Evolutionary conservation across 30 jellyfish, hydroid and myxozoan species (phyloP).

Genomic region (Aurelia aurita): DNA sequence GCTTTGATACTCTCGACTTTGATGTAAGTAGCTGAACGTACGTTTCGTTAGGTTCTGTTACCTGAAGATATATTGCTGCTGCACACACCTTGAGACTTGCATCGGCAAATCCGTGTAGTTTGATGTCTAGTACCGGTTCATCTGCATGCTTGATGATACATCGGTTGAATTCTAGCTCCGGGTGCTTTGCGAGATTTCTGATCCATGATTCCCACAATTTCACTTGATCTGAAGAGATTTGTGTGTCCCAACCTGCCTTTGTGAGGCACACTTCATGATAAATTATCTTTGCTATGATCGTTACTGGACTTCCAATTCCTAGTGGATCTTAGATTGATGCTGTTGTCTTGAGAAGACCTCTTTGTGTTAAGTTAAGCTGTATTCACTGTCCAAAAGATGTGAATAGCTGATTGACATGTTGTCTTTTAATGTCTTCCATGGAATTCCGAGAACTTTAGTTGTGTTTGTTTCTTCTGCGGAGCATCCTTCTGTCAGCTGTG

Average conservation of each 20-base stretch:
- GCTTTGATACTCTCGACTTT: slow-evolving; percentile 21
- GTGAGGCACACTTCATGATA: no score
- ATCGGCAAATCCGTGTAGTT: slow-evolving; percentile 47
- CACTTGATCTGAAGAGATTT: no score
- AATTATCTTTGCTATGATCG: slow-evolving; percentile 24
- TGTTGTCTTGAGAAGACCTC: slow-evolving; percentile 22
- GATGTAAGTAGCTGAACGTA: slow-evolving; percentile 11
- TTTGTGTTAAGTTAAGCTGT: slow-evolving; percentile 29
- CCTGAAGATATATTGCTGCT: slow-evolving; percentile 16
- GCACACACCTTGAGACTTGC: slow-evolving; percentile 34
- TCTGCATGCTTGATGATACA: slow-evolving; percentile 6
- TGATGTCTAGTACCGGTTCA: slow-evolving; percentile 1
- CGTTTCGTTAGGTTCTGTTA: not conserved
- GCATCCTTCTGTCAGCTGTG: no score
- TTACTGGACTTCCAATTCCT: slow-evolving; percentile 40
- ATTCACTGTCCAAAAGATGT: not conserved
- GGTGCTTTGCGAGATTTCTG: not conserved
- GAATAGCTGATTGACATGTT: slow-evolving; percentile 5
- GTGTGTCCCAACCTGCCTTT: no score
- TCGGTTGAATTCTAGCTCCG: slow-evolving; percentile 5
- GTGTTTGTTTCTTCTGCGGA: not conserved
- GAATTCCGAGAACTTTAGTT: no score
- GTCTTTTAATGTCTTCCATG: slow-evolving; percentile 46
- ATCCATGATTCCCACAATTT: no score
- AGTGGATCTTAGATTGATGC: slow-evolving; percentile 45